Base-by-base conservation (phyloP, 1,140 invertebrate genomes). In the Drosophila sturtevanti region DNA sequence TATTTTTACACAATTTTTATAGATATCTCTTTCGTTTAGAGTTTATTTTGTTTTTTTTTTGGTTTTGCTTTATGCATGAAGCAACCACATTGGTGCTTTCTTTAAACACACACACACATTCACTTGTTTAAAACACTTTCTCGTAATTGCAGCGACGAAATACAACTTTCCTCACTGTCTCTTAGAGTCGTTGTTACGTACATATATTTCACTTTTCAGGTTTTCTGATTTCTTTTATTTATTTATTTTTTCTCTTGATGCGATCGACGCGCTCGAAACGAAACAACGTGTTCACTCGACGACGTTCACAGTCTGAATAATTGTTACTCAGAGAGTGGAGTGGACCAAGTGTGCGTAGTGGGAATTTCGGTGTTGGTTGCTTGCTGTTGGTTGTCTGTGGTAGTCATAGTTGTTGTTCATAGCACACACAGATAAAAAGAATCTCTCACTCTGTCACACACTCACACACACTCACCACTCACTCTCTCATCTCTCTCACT, bases 301-400 rank as follows among this genome's bases (percentile, higher is more conserved):
- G 90, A 90, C 90, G 90, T 79, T 89, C 90, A 77, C 70, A 77
- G 82, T 81, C 78, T 78, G 90, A 91, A 91, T 91, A 80, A 90
- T 75, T 72, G 65, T n/a, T n/a, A n/a, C n/a, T n/a, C n/a, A 67
- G 79, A 85, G 84, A 81, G 60, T 35, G 51, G 69, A 11, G 52
- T 55, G 60, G 77, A 90, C 90, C 82, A 91, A 91, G 90, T 91
- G 73, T 85, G 74, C 65, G 75, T 65, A 62, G 62, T 76, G 76
- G 78, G 89, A 87, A 81, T 70, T 70, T 74, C 55, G 38, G 34
- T 64, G 52, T 31, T 51, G 18, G 51, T 64, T 60, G 11, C 27
- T n/a, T n/a, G 38, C 16, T 41, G n/a, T 14, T 41, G 38, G 38
- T 41, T 41, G 37, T n/a, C 14, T 9, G 7, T 7, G 16, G 41